Evolutionary conservation across 1,140 invertebrate genomes (phyloP).

Genomic region (Maconellicoccus hirsutus): DNA sequence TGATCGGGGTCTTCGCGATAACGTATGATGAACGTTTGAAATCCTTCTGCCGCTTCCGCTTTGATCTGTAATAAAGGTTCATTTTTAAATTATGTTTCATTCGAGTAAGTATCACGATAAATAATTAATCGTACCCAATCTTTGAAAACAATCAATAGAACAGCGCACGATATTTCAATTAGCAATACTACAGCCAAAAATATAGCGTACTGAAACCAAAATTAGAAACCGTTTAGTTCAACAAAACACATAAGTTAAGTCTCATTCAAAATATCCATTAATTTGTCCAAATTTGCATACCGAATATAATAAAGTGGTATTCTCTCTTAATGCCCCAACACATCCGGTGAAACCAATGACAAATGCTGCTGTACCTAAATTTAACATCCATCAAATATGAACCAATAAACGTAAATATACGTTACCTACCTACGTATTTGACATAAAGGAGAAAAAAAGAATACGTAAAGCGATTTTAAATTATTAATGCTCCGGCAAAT

Average conservation of each 20-base stretch:
- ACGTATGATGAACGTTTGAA: slow-evolving; percentile 87
- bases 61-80: slow-evolving; percentile 53
- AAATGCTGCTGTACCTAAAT: slow-evolving; percentile 72
- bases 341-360: slow-evolving; percentile 93
- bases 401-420: background rate
- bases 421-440: background rate
- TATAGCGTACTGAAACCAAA: slow-evolving; percentile 71
- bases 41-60: slow-evolving; percentile 77
- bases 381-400: slow-evolving; percentile 6
- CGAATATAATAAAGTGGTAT: slow-evolving; percentile 74
- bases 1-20: slow-evolving; percentile 96
- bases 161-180: slow-evolving; percentile 79
- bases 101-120: background rate
- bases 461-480: too few relatives aligned
- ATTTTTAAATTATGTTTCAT: too few relatives aligned
- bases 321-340: slow-evolving; percentile 85
- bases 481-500: too few relatives aligned
- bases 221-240: too few relatives aligned
- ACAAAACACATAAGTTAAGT: too few relatives aligned
- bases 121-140: slow-evolving; percentile 54
- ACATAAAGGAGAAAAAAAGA: too few relatives aligned
- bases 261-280: too few relatives aligned
- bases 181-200: slow-evolving; percentile 79
- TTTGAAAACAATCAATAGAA: slow-evolving; percentile 90
- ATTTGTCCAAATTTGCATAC: too few relatives aligned